A percentile compares a stretch with the other conserved stretches of the same genome.
phyloP scores from a whole-genome alignment of 2,797 vertebrate species.

The Thalassophryne amazonica region DNA sequence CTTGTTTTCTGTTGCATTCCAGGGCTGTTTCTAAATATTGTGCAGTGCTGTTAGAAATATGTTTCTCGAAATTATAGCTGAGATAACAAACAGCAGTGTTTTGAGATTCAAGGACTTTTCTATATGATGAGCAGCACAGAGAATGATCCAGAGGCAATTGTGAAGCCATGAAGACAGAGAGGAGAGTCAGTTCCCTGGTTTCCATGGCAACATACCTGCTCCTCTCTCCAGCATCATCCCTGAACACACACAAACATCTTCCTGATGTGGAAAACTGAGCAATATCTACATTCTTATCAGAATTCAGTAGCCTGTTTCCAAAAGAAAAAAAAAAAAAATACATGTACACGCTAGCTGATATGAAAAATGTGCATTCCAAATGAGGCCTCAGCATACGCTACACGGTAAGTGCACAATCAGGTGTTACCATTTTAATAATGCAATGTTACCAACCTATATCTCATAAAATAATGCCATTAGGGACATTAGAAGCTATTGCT shows the following conservation, averaged over 20 bases:
- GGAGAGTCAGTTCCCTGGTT: constrained; percentile 64
- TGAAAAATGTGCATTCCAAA: constrained; percentile 38
- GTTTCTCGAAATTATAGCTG: too few species aligned
- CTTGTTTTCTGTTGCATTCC: not conserved
- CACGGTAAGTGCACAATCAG: too few species aligned
- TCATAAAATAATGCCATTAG: too few species aligned
- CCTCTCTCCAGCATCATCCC: constrained; percentile 57
- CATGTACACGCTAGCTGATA: too few species aligned
- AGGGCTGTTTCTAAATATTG: not conserved
- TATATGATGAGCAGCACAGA: too few species aligned
- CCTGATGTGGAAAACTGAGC: constrained; percentile 27
- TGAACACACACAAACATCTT: constrained; percentile 37
- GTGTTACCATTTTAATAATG: too few species aligned
- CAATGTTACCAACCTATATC: too few species aligned
- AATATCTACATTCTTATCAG: too few species aligned
- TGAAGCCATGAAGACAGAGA: constrained; percentile 14
- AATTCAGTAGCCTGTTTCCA: too few species aligned
- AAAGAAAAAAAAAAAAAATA: too few species aligned
- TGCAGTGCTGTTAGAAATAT: not conserved
- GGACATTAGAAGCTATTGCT: too few species aligned
- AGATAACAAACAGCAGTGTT: too few species aligned
- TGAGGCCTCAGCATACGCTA: constrained; percentile 23
- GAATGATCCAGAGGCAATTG: constrained; percentile 25
- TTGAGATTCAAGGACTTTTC: not conserved
- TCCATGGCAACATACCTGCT: constrained; percentile 72